Percentiles rank a stretch among this genome's conserved stretches.
phyloP scores from a whole-genome alignment of 2,797 vertebrate genomes.

The Sebastes taczanowskii region DNA sequence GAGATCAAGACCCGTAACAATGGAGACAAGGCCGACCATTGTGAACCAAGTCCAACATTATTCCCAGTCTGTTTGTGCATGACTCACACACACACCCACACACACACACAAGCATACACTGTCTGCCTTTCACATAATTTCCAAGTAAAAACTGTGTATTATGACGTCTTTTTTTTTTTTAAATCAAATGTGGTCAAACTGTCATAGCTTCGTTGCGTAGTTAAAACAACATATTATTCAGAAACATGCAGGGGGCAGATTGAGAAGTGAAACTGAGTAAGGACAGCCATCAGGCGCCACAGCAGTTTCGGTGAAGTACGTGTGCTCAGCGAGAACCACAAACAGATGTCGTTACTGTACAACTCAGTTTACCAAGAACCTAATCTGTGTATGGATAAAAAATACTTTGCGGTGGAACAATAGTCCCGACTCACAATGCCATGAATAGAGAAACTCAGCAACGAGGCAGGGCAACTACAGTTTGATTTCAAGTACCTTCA shows the following conservation, averaged over 20 bases:
- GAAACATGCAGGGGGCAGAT: neutral
- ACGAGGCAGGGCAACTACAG: neutral
- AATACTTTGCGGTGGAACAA: neutral
- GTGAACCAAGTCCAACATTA: neutral
- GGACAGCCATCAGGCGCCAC: neutral
- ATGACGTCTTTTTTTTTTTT: neutral
- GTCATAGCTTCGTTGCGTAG: neutral
- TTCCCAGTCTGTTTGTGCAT: neutral
- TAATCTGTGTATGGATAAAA: neutral
- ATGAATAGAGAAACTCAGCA: neutral
- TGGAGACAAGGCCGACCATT: constrained; percentile 9
- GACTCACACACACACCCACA: neutral
- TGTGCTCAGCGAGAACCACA: neutral
- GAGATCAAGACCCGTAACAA: constrained; percentile 36
- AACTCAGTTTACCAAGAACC: neutral
- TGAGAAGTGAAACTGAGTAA: constrained; percentile 32
- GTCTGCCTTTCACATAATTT: neutral
- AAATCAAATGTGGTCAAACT: neutral
- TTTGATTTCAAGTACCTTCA: neutral
- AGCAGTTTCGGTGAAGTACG: neutral
- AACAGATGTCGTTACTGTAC: neutral
- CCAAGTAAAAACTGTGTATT: neutral
- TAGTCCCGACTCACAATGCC: neutral
- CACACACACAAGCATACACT: neutral
- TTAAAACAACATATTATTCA: neutral